Evolutionary conservation across 1,140 invertebrate species (phyloP).

Genomic region (Anoplophora glabripennis): DNA sequence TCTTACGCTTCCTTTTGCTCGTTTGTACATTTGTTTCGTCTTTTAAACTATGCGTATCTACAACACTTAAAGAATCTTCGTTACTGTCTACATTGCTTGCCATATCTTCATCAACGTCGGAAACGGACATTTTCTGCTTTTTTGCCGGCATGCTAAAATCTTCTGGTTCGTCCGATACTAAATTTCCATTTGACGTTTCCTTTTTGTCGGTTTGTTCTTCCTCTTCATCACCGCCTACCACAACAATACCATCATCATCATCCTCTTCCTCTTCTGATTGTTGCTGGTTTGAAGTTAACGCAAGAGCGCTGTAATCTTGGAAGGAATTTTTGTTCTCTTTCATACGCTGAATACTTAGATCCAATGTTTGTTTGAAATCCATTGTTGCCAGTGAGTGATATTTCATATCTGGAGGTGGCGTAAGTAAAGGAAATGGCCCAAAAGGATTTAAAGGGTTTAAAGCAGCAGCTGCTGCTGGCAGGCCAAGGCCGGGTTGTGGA

Average conservation of each 20-base stretch:
- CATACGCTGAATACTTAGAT: constrained; percentile 55
- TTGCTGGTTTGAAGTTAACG: constrained; percentile 42
- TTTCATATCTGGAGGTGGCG: constrained; percentile 69
- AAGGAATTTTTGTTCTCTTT: constrained; percentile 57
- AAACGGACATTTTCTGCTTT: constrained; percentile 57
- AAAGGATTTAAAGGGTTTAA: constrained; percentile 68
- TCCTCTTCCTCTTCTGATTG: constrained; percentile 52
- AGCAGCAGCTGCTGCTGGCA: constrained; percentile 57
- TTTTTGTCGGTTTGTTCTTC: constrained; percentile 44
- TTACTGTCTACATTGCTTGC: constrained; percentile 70
- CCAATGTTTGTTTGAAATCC: constrained; percentile 64
- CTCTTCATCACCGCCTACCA: constrained; percentile 62
- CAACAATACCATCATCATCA: constrained; percentile 61
- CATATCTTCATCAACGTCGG: constrained; percentile 64
- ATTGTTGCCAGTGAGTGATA: constrained; percentile 59
- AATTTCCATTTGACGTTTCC: constrained; percentile 34
- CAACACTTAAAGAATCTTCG: constrained; percentile 65
- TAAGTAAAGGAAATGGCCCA: constrained; percentile 71
- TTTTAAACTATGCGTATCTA: constrained; percentile 55
- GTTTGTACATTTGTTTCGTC: constrained; percentile 52
- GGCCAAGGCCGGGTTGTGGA: constrained; percentile 62
- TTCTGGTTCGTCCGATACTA: constrained; percentile 56
- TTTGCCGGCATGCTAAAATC: constrained; percentile 66
- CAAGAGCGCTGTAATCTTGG: constrained; percentile 47
- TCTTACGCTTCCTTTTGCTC: constrained; percentile 82